Base-by-base conservation (phyloP, 2,888 invertebrate genomes). In the Phalera bucephala region DNA sequence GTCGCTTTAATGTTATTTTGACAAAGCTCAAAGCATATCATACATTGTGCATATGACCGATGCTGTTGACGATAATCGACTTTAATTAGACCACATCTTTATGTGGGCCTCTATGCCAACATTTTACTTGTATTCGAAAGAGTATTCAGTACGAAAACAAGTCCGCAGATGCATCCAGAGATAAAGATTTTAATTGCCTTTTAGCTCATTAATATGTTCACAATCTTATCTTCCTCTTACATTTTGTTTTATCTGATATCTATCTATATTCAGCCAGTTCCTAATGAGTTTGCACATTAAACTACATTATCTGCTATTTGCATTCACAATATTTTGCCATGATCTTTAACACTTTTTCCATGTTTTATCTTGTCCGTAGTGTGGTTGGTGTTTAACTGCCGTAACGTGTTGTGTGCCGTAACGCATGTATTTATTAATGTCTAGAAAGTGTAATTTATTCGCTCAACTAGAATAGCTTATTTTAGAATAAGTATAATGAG, bases 131-230 rank as follows among this genome's bases (percentile, higher is more conserved):
- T 34, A 45, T 55, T 55, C 37, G 40, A 45, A 48, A 41, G 30
- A 45, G 48, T 42, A 52, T 36, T 23, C 6, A 19, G 42, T 15
- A 29, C 14, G 17, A 33, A 38, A 37, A 40, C 49, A 39, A 26
- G 40, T 45, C 23, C 33, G 28, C 28, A 12, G 49, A 52, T 54
- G 45, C 40, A 28, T 31, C 20, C 19, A 0, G 2, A 40, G 52
- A 56, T 56, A 37, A 58, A 48, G 23, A 34, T 40, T 34, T 53
- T 45, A 56, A 56, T 58, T 55, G 45, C 38, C 42, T 47, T 53
- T 33, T 30, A 44, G 37, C 31, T 44, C 40, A 59, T 36, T 36
- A 33, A 32, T 26, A 15, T 15, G 10, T 15, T 28, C 7, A 4
- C 21, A 27, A 21, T 44, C 34, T 48, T 48, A 49, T 52, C 39